Percentiles rank a stretch among this genome's conserved stretches.
Evolutionary conservation across 2,113 vertebrate species (phyloP).

Genomic region (Synchiropus splendidus): DNA sequence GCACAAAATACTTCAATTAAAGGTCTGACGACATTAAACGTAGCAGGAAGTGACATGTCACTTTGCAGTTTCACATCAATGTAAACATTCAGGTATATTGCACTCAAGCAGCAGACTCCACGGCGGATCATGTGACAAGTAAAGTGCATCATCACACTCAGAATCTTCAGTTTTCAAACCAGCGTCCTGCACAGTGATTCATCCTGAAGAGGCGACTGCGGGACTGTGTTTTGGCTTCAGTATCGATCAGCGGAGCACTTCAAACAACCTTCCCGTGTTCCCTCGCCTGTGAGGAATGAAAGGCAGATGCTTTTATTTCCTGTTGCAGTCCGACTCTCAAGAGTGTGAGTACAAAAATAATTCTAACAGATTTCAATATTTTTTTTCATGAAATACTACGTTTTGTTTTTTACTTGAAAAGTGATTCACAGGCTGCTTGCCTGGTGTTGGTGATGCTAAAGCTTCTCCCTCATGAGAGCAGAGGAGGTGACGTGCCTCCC

Average conservation of each 20-base stretch:
- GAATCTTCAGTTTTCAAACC: constrained; percentile 2
- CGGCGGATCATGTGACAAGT: constrained; percentile 7
- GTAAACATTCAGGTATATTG: constrained; percentile 60
- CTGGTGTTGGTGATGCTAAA: constrained; percentile 19
- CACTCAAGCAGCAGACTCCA: constrained; percentile 43
- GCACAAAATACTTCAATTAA: constrained; percentile 35
- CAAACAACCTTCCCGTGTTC: constrained; percentile 68
- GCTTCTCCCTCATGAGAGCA: constrained; percentile 12
- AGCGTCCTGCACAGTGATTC: constrained; percentile 25
- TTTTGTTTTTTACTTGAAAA: too few species aligned
- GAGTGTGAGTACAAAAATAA: too few species aligned
- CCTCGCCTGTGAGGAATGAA: constrained; percentile 51
- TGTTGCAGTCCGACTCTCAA: constrained; percentile 2
- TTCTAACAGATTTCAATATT: too few species aligned
- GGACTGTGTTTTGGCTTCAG: constrained; percentile 26
- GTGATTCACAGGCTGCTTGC: too few species aligned
- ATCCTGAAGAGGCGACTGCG: too few species aligned
- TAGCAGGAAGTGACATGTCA: constrained; percentile 10
- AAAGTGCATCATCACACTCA: constrained; percentile 16
- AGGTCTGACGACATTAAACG: constrained; percentile 4
- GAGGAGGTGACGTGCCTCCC: constrained; percentile 1
- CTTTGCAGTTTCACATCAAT: constrained; percentile 37
- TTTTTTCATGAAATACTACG: too few species aligned
- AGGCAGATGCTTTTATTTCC: not conserved
- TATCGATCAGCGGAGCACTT: constrained; percentile 20